A percentile compares a stretch with the other conserved stretches of the same genome.
phyloP scores from a whole-genome alignment of 2,113 vertebrate species.

The Sprattus sprattus region DNA sequence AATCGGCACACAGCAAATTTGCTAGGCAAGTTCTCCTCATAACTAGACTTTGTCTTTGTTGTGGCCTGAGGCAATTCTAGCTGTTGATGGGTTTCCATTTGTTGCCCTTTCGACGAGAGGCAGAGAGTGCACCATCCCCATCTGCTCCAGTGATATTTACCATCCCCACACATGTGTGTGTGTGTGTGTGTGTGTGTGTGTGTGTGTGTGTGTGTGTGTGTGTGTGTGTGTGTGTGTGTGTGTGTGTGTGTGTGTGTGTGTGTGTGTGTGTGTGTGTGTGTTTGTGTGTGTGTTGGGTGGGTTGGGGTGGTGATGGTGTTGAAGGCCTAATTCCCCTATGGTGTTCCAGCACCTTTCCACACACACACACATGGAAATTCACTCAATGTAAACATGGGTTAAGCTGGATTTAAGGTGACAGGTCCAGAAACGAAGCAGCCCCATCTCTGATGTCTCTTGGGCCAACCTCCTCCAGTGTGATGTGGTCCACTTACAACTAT shows the following conservation, averaged over 20 bases:
- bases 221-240: background rate
- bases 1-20: conserved; percentile 35
- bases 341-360: conserved; percentile 56
- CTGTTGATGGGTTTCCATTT: conserved; percentile 70
- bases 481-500: conserved; percentile 5
- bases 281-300: conserved; percentile 15
- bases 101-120: conserved; percentile 48
- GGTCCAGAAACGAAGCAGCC: conserved; percentile 44
- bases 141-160: conserved; percentile 68
- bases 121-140: conserved; percentile 63
- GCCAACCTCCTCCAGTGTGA: background rate
- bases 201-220: background rate
- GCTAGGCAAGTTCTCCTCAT: conserved; percentile 53
- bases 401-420: conserved; percentile 53
- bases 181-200: conserved; percentile 7
- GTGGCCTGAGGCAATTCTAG: conserved; percentile 64
- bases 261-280: background rate
- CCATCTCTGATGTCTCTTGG: conserved; percentile 10
- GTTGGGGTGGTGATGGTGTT: background rate
- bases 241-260: background rate
- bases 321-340: conserved; percentile 58
- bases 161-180: conserved; percentile 60
- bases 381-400: conserved; percentile 44
- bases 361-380: conserved; percentile 13
- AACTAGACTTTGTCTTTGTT: conserved; percentile 55